Percentiles rank a stretch among this genome's conserved stretches.
phyloP scores from a whole-genome alignment of 2,797 vertebrate genomes.

The Glossophaga mutica region DNA sequence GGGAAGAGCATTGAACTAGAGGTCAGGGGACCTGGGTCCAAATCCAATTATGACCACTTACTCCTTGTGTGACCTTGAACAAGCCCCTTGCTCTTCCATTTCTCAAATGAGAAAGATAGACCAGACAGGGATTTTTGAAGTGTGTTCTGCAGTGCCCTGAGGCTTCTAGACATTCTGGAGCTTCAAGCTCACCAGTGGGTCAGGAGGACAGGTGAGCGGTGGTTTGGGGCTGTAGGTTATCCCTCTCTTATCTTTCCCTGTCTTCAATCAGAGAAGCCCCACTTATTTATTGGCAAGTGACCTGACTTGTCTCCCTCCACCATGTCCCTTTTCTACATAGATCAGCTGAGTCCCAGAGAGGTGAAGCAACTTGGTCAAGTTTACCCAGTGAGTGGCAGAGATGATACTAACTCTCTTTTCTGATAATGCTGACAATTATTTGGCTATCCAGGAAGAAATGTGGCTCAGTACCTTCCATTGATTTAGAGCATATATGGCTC shows the following conservation, averaged over 20 bases:
- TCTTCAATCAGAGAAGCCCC: neutral
- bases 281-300: neutral
- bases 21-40: conserved; percentile 51
- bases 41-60: conserved; percentile 31
- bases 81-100: neutral
- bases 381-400: neutral
- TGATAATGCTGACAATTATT: neutral
- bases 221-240: neutral
- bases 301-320: neutral
- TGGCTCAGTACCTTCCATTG: neutral
- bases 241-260: neutral
- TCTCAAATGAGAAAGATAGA: neutral
- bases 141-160: neutral
- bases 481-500: neutral
- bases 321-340: neutral
- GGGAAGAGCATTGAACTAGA: conserved; percentile 71
- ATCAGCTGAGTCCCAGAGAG: neutral
- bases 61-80: neutral
- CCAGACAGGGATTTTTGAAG: neutral
- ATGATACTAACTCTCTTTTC: neutral
- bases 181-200: neutral
- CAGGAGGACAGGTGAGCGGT: neutral
- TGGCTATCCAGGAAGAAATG: neutral
- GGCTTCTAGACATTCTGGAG: neutral
- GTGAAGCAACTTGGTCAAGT: neutral